phyloP scores from a whole-genome alignment of 1,140 invertebrate species.

The Hestina assimilis region DNA sequence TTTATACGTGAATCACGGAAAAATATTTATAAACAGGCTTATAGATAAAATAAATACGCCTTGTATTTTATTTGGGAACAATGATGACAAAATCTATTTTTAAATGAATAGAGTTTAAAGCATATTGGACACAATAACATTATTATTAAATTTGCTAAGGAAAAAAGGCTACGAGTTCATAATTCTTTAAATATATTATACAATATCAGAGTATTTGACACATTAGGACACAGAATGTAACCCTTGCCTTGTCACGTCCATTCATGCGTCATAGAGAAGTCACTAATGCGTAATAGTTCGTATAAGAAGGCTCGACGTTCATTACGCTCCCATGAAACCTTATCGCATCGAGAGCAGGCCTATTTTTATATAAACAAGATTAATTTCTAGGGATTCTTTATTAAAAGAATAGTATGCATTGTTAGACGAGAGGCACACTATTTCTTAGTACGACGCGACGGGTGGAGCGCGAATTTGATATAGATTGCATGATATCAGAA shows the following conservation, averaged over 20 bases:
- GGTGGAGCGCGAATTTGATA: constrained; percentile 2
- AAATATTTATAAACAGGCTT: too few species aligned
- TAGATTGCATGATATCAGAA: background rate
- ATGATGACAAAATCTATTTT: too few species aligned
- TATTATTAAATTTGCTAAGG: too few species aligned
- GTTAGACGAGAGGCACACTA: background rate
- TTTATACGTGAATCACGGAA: too few species aligned
- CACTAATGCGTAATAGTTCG: background rate
- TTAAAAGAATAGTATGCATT: constrained; percentile 7
- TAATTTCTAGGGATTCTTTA: constrained; percentile 25
- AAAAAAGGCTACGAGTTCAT: background rate
- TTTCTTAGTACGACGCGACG: background rate
- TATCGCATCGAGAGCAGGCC: constrained; percentile 16
- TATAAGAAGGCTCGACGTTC: background rate
- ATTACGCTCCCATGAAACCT: constrained; percentile 13
- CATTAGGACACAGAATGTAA: background rate
- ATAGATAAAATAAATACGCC: too few species aligned
- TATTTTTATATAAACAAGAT: constrained; percentile 28
- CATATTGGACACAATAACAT: too few species aligned
- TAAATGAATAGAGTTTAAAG: too few species aligned
- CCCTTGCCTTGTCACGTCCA: background rate
- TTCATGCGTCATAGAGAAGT: background rate
- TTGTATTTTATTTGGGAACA: too few species aligned
- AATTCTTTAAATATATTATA: background rate
- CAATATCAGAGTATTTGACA: too few species aligned